Evolutionary conservation across 2,113 vertebrate genomes (phyloP), one percentile per base, ranked within the genome.

Genomic region (Brachyhypopomus gauderio): DNA sequence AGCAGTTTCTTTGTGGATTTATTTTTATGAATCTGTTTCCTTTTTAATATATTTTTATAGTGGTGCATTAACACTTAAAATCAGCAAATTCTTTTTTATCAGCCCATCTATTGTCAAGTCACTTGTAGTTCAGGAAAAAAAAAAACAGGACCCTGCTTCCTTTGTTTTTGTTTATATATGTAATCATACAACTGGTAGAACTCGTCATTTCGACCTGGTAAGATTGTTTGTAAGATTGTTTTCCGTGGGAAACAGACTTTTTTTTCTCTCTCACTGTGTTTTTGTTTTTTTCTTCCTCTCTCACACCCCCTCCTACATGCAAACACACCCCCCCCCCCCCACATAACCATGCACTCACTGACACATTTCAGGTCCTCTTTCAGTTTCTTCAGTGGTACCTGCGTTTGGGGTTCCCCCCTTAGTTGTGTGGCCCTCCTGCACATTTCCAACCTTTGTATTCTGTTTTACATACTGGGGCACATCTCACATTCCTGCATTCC

Each of bases 271-370:
- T 75, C 62, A 58, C 77, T 81, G 23, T 9, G 17, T 67, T 60
- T 71, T 27, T 1, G 8, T 7, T 30, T 30, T 30, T 30, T 30
- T 7, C 5, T 41, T 8, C 52, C n/a, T 19, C 22, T 38, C 14
- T 14, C 34, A 9, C 41, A 34, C 60, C 63, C 30, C 67, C 76
- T 45, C 74, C 45, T 60, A 14, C 22, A 25, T 67, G 71, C 6
- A 1, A 34, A 34, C 66, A 48, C 14, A 25, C 74, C 55, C n/a
- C 63, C 45, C 69, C 19, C 77, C 0, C 75, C 59, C 62, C 14
- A 2, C 63, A 36, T 67, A 58, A 20, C 62, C 30, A 74, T 60
- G 48, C 11, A 72, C 9, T 64, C 45, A 78, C n/a, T 77, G 11
- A 52, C 45, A 12, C 45, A 64, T 81, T 27, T 67, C 69, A 45